Base-by-base conservation (phyloP, 92 coral and sea anemone species). In the Porites divaricata region DNA sequence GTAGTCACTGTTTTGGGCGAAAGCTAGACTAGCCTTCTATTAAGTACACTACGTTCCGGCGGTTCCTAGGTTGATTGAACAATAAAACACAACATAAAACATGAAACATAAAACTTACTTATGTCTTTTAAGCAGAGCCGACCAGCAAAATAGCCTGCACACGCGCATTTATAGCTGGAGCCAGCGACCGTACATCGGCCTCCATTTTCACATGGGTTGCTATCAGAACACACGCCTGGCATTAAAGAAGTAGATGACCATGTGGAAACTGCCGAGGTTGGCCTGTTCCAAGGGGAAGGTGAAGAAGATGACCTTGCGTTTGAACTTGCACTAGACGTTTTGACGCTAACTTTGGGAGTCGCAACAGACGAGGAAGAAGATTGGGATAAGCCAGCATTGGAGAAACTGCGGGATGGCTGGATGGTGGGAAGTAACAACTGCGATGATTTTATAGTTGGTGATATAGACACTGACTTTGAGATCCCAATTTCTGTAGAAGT, bases 181-280 rank as follows among this genome's bases (percentile, higher is more conserved):
- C 59, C 83, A 19, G 65, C 73, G 22, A 15, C 63, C 65, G 50
- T 72, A 56, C 83, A 78, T 8, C 13, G 22, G 72, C 83, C 83
- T 7, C 73, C 63, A 63, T 78, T 66, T 54, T 78, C 63, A 16
- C 83, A 78, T 48, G 72, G 72, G 16, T 78, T 20, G 41, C 23
- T 28, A 14, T 9, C 23, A 23, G 63, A 48, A 16, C 83, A 78
- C 62, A 28, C 14, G 24, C 66, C 68, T 20, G 72, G 56, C 2
- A 50, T 6, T 13, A 25, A 9, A 49, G 22, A 28, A 50, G 56
- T 5, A 23, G 83, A 26, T 0, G 72, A 21, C 53, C 49, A 50
- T 17, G 35, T 28, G 26, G 68, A 58, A 19, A 14, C 14, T 14
- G 17, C 15, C 4, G 20, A 15, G 22, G 16, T 15, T 13, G 56